Evolutionary conservation across 2,888 invertebrate genomes (phyloP), one percentile per base, ranked within the genome.

Genomic region (Alcis repandata): DNA sequence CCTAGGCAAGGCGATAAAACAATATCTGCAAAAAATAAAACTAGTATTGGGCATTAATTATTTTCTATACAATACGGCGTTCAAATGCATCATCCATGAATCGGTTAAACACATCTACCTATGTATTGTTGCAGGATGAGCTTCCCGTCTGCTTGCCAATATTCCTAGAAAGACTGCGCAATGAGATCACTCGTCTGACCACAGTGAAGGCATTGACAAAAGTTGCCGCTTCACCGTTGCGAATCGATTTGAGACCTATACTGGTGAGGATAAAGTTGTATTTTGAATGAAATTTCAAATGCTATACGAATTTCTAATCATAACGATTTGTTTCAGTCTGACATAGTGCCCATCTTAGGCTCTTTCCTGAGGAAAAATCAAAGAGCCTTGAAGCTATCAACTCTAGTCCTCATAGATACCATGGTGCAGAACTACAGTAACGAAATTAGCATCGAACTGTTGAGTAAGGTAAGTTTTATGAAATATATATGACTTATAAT

Each of bases 341-440:
- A 99, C 75, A 97, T 97, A 0, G 95, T 99, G 73, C 98, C 98
- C 1, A 97, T 98, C 61, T 93, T 99, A 59, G 98, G 98, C 33
- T 97, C 98, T 1, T 99, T 99, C 85, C 91, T 99, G 73, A 95
- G 99, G 58, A 99, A 99, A 93, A 99, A 99, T 92, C 98, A 99
- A 86, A 95, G 99, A 70, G 98, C 98, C 11, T 92, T 99, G 63
- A 99, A 99, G 89, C 91, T 99, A 48, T 96, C 97, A 74, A 98
- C 99, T 0, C 93, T 99, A 59, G 96, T 97, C 53, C 94, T 99
- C 58, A 90, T 99, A 60, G 98, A 99, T 82, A 98, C 98, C 32
- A 94, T 99, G 48, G 97, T 99, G 32, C 96, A 96, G 77, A 97
- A 98, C 84, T 98, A 98, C 86, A 96, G 97, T 81, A 89, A 94